These are phyloP conservation scores for Pseudochirops corinnae DNA, from an alignment of 2,797 vertebrate genomes.

Conservation along the genomic window DNA sequence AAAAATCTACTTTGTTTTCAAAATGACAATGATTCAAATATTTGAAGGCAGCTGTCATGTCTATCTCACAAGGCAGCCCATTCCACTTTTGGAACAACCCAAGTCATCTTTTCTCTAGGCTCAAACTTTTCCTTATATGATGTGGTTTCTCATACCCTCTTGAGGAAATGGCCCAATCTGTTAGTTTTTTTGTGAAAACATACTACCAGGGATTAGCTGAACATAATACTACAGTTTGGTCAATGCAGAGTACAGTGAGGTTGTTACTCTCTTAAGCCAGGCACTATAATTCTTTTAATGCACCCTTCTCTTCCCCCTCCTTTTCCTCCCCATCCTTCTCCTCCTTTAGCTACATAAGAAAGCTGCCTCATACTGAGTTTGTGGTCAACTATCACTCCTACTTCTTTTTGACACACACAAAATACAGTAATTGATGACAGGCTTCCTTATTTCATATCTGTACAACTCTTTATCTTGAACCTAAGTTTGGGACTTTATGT, in stretches of 20 bases:
- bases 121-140: background rate
- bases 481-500: background rate
- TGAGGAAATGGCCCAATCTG: background rate
- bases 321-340: too few species aligned
- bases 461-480: background rate
- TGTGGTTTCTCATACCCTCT: background rate
- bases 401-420: background rate
- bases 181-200: background rate
- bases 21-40: background rate
- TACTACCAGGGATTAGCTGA: background rate
- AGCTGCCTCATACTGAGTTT: background rate
- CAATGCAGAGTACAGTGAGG: background rate
- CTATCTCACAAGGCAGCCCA: background rate
- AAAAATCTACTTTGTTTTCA: background rate
- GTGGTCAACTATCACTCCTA: background rate
- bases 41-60: background rate
- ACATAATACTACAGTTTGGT: background rate
- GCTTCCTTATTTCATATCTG: background rate
- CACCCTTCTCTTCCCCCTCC: too few species aligned
- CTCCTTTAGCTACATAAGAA: background rate
- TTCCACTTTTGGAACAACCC: background rate
- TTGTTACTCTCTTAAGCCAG: background rate
- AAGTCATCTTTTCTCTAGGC: background rate
- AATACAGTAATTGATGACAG: background rate
- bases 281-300: background rate